phyloP scores from a whole-genome alignment of 2,113 vertebrate genomes.

The Embiotoca jacksoni region DNA sequence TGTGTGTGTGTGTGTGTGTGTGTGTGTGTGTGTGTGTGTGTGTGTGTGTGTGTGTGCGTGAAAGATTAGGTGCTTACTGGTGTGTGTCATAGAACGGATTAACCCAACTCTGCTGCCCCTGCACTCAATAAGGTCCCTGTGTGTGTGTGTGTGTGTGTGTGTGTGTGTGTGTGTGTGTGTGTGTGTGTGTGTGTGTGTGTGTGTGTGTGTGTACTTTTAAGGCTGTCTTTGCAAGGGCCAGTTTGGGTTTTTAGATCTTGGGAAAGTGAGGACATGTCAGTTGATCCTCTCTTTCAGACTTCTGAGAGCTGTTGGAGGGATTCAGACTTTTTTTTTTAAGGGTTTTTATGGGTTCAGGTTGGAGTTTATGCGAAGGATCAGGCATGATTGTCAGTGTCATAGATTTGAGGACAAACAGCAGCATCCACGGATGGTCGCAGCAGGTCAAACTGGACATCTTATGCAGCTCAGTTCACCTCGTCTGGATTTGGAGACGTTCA shows the following conservation, averaged over 20 bases:
- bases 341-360: not conserved
- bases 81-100: conserved; percentile 77
- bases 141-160: conserved; percentile 23
- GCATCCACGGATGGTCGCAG: too few species aligned
- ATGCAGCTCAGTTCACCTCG: too few species aligned
- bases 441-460: too few species aligned
- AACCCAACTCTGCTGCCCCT: conserved; percentile 68
- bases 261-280: not conserved
- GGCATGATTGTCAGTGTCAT: too few species aligned
- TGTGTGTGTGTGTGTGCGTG: conserved; percentile 33
- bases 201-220: conserved; percentile 18
- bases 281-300: not conserved
- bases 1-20: conserved; percentile 34
- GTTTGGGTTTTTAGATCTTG: not conserved
- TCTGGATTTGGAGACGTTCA: too few species aligned
- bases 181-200: conserved; percentile 2
- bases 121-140: conserved; percentile 42
- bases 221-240: conserved; percentile 5
- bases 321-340: too few species aligned
- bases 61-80: conserved; percentile 70
- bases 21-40: conserved; percentile 35
- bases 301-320: not conserved
- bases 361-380: too few species aligned
- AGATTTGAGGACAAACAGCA: too few species aligned
- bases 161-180: conserved; percentile 5